Base-by-base conservation (phyloP, 2,888 invertebrate genomes). In the Hylaea fasciaria region DNA sequence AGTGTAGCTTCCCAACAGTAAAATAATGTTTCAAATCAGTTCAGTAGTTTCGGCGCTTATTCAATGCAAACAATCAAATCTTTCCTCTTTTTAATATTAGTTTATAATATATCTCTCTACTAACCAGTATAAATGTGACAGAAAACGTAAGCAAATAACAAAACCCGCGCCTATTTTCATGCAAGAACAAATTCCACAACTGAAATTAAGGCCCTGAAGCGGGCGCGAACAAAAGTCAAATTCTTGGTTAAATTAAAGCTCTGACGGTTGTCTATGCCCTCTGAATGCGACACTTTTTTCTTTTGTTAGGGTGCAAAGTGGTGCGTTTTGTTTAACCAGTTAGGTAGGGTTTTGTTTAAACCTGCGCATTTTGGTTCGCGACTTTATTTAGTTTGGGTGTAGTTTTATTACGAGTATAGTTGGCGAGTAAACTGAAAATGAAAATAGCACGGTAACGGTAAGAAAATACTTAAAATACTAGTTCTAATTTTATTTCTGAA, bases 191-290 rank as follows among this genome's bases (percentile, higher is more conserved):
- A 74, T 72, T 73, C 60, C 70, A 67, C 66, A 72, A 71, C 69
- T 68, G 66, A 71, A 79, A 80, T 81, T 70, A 78, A 70, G 69
- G 69, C 62, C 39, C 57, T 39, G 32, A 57, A 62, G 64, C 62
- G 60, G 50, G 57, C 50, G 51, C 43, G 64, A 71, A 81, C 76
- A 68, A 76, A 81, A 80, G 77, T n/a, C n/a, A n/a, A n/a, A n/a
- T n/a, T n/a, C n/a, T n/a, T n/a, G n/a, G n/a, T 79, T 79, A 79
- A 78, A 82, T 82, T 72, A 80, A 70, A 79, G 76, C 73, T 37
- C 71, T 67, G 61, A 65, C 64, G 62, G 67, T 50, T 54, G 65
- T 66, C 67, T 68, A 65, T 63, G 68, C 61, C 58, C 53, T 54
- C 69, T 65, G 66, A 58, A 61, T 62, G 35, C 44, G 62, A 59